These are phyloP conservation scores for Spicauda simplicius DNA, from an alignment of 2,888 invertebrate species.

Conservation along the genomic window DNA sequence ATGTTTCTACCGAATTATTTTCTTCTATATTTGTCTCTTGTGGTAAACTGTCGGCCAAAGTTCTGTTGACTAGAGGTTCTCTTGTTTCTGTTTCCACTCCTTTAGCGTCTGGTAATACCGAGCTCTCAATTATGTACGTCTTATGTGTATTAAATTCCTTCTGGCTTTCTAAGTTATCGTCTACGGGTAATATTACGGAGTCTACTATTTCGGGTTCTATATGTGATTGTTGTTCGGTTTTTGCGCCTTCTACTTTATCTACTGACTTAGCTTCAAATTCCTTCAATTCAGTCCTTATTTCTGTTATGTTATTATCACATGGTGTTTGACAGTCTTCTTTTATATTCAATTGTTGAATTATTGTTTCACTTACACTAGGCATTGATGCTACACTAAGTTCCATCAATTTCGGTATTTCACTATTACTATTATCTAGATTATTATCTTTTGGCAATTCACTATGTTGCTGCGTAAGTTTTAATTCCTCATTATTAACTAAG, in stretches of 20 bases:
- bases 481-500: slow-evolving; percentile 51
- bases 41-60: slow-evolving; percentile 1
- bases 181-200: slow-evolving; percentile 22
- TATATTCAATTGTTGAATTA: slow-evolving; percentile 66
- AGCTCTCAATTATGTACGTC: slow-evolving; percentile 27
- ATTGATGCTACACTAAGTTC: slow-evolving; percentile 73
- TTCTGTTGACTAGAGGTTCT: slow-evolving; percentile 28
- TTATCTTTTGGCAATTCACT: slow-evolving; percentile 70
- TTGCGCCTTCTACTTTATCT: slow-evolving; percentile 53
- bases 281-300: slow-evolving; percentile 67
- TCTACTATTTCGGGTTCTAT: slow-evolving; percentile 16
- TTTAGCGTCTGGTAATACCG: slow-evolving; percentile 15
- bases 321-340: slow-evolving; percentile 76
- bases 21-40: slow-evolving; percentile 7
- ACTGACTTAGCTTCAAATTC: slow-evolving; percentile 76
- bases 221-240: slow-evolving; percentile 22
- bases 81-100: slow-evolving; percentile 17
- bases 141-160: slow-evolving; percentile 20
- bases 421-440: slow-evolving; percentile 66
- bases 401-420: slow-evolving; percentile 70
- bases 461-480: slow-evolving; percentile 47
- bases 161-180: slow-evolving; percentile 32
- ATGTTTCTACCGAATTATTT: background rate
- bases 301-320: slow-evolving; percentile 73
- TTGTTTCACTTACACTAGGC: slow-evolving; percentile 72